phyloP scores from a whole-genome alignment of 35 echinoderm and acorn worm species.

The Apostichopus japonicus region DNA sequence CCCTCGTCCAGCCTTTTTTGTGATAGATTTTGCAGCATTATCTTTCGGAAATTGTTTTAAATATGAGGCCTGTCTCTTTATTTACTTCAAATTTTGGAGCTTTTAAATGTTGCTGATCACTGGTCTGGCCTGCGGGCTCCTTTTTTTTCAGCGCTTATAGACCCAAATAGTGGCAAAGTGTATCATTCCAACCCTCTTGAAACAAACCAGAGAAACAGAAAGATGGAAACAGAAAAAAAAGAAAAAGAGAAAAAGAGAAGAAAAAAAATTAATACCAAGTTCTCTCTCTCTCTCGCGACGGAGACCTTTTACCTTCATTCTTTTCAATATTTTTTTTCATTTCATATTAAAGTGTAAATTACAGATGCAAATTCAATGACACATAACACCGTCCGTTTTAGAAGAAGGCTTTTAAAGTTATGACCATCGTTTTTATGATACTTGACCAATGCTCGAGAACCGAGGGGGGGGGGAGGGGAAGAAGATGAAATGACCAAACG shows the following conservation, averaged over 20 bases:
- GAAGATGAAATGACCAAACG: constrained; percentile 28
- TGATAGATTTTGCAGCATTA: constrained; percentile 48
- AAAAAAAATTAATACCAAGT: constrained; percentile 4
- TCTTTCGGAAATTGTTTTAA: constrained; percentile 53
- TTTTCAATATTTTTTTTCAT: constrained; percentile 36
- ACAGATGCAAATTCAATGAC: constrained; percentile 53
- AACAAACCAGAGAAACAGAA: not conserved
- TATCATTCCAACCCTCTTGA: constrained; percentile 12
- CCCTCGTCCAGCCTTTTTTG: not conserved
- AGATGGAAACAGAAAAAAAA: not conserved
- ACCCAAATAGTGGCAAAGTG: constrained; percentile 8
- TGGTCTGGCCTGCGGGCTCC: not conserved
- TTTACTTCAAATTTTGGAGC: constrained; percentile 23
- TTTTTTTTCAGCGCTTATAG: not conserved
- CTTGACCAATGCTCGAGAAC: constrained; percentile 48
- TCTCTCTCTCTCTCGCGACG: not conserved
- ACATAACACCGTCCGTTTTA: constrained; percentile 30
- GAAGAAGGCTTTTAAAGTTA: constrained; percentile 53
- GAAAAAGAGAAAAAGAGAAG: constrained; percentile 1
- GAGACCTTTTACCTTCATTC: constrained; percentile 37
- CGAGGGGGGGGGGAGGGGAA: too few species aligned
- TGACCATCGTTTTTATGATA: constrained; percentile 59
- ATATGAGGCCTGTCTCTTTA: constrained; percentile 32
- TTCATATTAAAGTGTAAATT: constrained; percentile 46
- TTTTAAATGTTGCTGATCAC: constrained; percentile 16